Evolutionary conservation across 2,888 invertebrate species (phyloP), one percentile per base, ranked within the genome.

Genomic region (Tridacna gigas): DNA sequence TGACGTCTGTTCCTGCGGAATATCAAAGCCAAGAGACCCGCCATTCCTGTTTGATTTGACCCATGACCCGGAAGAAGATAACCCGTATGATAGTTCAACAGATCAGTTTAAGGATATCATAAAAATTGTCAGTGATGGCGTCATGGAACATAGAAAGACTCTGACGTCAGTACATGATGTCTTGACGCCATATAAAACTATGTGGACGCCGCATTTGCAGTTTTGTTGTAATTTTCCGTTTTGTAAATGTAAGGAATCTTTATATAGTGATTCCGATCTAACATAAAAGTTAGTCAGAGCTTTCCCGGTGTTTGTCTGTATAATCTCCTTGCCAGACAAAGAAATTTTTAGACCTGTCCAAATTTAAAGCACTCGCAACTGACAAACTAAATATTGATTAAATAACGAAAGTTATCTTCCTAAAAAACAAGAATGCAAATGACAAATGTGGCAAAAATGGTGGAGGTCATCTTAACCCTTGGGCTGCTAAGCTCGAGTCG

Each of bases 211-310:
- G 18, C 81, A 81, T 77, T 51, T 81, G 37, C 76, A 73, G 25
- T 63, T 65, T 7, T 81, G 77, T 66, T 81, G 81, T 73, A 81
- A 81, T 26, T 81, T 81, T 77, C 81, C 81, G 0, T 47, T 73
- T 11, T 81, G 77, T 74, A 20, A 18, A 4, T 81, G 81, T 77
- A 48, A 63, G 13, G 81, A 81, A 56, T 5, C 71, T 7, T n/a
- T 71, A 22, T 71, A 71, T 15, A 22, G 26, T 18, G 26, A 26
- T 4, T 66, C 15, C 11, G 66, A 26, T 26, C 37, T 37, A 37
- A 37, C 37, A 37, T 37, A 7, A 37, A 37, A 37, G n/a, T n/a
- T n/a, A n/a, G n/a, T n/a, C n/a, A n/a, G n/a, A n/a, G 7, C 37
- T 4, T 37, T 7, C 7, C 37, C 7, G 37, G 37, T 37, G 37